A percentile compares a stretch with the other conserved stretches of the same genome.
Evolutionary conservation across 2,797 vertebrate species (phyloP).

Genomic region (Enteromius treurensis): DNA sequence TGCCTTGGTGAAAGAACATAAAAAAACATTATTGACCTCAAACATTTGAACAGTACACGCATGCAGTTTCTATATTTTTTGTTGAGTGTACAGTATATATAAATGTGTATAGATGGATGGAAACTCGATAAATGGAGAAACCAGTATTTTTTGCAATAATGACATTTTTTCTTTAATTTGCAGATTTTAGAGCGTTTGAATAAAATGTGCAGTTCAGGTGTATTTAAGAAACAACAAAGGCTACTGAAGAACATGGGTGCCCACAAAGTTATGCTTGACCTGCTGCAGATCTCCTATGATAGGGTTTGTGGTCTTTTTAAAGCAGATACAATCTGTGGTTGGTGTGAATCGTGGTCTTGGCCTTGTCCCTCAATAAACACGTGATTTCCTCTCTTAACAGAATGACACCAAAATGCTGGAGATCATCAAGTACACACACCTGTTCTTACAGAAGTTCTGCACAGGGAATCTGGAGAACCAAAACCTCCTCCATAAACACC

Average conservation of each 20-base stretch:
- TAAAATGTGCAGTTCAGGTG: slow-evolving; percentile 93
- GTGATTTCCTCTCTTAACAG: slow-evolving; percentile 68
- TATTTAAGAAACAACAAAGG: slow-evolving; percentile 96
- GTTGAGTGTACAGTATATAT: not conserved
- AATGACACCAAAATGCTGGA: slow-evolving; percentile 94
- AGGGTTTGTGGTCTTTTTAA: slow-evolving; percentile 73
- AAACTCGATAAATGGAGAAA: not conserved
- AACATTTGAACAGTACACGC: not conserved
- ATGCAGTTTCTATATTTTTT: not conserved
- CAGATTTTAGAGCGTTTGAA: slow-evolving; percentile 93
- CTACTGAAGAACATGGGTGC: slow-evolving; percentile 97
- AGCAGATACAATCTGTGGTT: not conserved
- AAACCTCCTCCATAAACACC: slow-evolving; percentile 90
- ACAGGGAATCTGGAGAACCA: slow-evolving; percentile 96
- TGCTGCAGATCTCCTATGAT: slow-evolving; percentile 94
- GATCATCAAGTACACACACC: slow-evolving; percentile 92
- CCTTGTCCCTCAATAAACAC: not conserved
- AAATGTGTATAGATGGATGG: not conserved
- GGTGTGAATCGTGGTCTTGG: not conserved
- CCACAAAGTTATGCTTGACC: slow-evolving; percentile 97
- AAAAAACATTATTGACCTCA: not conserved
- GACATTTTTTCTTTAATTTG: not conserved
- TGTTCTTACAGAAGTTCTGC: slow-evolving; percentile 97
- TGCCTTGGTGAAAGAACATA: not conserved
- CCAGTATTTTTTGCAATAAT: not conserved